Base-by-base conservation (phyloP, 2,888 invertebrate genomes). In the Andrena haemorrhoa region DNA sequence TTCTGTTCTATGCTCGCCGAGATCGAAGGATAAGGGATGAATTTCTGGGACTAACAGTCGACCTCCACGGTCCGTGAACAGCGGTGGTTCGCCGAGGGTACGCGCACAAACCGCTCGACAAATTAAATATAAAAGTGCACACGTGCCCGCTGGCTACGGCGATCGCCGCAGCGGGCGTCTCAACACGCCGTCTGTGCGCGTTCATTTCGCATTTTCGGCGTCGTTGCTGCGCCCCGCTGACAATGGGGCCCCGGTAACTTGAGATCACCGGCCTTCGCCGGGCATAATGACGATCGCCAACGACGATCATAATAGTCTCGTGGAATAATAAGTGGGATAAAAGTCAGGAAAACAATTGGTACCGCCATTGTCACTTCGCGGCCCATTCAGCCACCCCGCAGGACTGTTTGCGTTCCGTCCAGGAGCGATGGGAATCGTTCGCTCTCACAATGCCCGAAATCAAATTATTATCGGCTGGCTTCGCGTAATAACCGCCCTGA, bases 271-370 rank as follows among this genome's bases (percentile, higher is more conserved):
- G 75, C 81, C 79, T 84, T 71, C 79, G 82, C 69, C 76, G 47
- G 61, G 70, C 76, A 80, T 88, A 89, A 86, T 82, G 83, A 88
- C 79, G 82, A 87, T 86, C 87, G 77, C 82, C 83, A 75, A 70
- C 83, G 82, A 81, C 76, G 81, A 79, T 75, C 84, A 88, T 83
- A 84, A 85, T 84, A 82, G 84, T 75, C 73, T 64, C 68, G 29
- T 61, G 80, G 79, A 86, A 89, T 88, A 90, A 86, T 85, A 87
- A 89, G 76, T 85, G 82, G 85, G 80, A 90, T 89, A 89, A 90
- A 92, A 92, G 90, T 91, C 91, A 90, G 87, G 84, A 90, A 91
- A 92, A 92, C 92, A 92, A 92, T 91, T 86, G 89, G 75, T 72
- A 73, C 75, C 61, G 73, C 82, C 83, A 88, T 86, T 86, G 88